These are phyloP conservation scores for Pelagia noctiluca DNA, from an alignment of 30 jellyfish, hydroid and myxozoan genomes.

Conservation along the genomic window DNA sequence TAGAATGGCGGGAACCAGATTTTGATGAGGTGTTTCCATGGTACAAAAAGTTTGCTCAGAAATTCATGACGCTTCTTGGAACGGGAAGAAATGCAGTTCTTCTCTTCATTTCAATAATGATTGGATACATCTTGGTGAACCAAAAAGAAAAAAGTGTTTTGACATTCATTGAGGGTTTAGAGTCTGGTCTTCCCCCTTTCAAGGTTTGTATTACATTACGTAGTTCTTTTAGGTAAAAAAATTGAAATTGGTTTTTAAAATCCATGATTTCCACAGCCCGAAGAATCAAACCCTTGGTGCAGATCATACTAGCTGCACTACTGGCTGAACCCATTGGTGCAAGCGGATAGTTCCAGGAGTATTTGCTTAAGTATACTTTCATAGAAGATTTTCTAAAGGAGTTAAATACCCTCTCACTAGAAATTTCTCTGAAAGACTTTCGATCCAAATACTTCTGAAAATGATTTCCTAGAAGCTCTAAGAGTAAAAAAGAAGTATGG, in stretches of 20 bases:
- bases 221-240: background rate
- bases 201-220: constrained; percentile 44
- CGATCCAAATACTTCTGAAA: too few species aligned
- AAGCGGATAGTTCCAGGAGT: too few species aligned
- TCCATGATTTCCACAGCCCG: too few species aligned
- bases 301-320: too few species aligned
- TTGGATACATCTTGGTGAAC: constrained; percentile 51
- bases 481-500: too few species aligned
- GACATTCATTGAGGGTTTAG: constrained; percentile 70
- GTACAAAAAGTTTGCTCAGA: constrained; percentile 8
- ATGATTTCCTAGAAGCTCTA: too few species aligned
- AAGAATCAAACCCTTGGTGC: too few species aligned
- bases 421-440: too few species aligned
- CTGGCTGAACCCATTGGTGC: too few species aligned
- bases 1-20: constrained; percentile 23
- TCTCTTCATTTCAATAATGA: constrained; percentile 44
- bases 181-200: constrained; percentile 78
- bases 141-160: constrained; percentile 13
- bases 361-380: too few species aligned
- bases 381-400: too few species aligned
- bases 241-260: background rate
- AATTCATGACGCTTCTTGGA: constrained; percentile 70
- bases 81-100: constrained; percentile 87
- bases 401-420: too few species aligned
- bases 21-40: constrained; percentile 17